phyloP scores from a whole-genome alignment of 2,113 vertebrate species.

The Silurus asotus region DNA sequence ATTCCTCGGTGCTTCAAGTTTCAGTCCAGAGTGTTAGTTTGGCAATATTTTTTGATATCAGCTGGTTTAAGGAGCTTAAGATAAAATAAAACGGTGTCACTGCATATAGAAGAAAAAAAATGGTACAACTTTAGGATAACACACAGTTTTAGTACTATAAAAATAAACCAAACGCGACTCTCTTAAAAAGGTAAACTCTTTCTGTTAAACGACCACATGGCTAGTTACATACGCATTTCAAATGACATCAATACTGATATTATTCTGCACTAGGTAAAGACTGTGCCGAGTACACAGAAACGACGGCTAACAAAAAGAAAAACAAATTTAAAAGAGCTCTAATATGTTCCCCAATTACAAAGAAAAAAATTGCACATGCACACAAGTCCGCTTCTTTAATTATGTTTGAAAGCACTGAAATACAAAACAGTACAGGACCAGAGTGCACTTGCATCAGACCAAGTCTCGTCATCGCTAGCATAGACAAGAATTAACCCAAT shows the following conservation, averaged over 20 bases:
- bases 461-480: background rate
- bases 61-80: constrained; percentile 60
- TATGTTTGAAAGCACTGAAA: constrained; percentile 72
- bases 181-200: constrained; percentile 63
- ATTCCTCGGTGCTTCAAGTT: constrained; percentile 71
- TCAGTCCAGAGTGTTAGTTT: constrained; percentile 74
- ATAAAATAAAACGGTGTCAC: constrained; percentile 58
- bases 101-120: constrained; percentile 56
- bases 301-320: constrained; percentile 38
- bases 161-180: constrained; percentile 63
- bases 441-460: constrained; percentile 31
- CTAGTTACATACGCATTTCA: constrained; percentile 69
- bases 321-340: constrained; percentile 37
- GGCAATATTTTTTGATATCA: constrained; percentile 68
- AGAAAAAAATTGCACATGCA: constrained; percentile 59
- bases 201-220: constrained; percentile 66
- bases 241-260: constrained; percentile 67
- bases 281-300: constrained; percentile 47
- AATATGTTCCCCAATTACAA: constrained; percentile 26
- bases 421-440: constrained; percentile 55
- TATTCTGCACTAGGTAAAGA: constrained; percentile 66
- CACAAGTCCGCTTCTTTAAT: constrained; percentile 60
- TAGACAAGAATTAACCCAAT: background rate
- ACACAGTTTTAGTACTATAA: constrained; percentile 66
- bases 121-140: constrained; percentile 59